Base-by-base conservation (phyloP, 2,888 invertebrate species). In the Drosophila histrio region DNA sequence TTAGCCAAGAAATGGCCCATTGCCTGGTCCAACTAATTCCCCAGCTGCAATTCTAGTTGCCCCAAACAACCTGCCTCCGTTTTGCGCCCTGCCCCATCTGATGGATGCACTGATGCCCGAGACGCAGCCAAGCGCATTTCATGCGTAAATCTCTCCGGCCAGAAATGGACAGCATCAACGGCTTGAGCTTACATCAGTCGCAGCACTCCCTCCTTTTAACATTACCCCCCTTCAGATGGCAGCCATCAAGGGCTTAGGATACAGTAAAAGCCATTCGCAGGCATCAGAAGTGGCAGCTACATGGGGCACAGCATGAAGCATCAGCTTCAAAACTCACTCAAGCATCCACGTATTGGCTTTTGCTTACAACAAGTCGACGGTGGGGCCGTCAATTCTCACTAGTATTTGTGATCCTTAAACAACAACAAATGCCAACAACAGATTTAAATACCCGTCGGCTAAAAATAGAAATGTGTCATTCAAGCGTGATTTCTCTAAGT, bases 71-170 rank as follows among this genome's bases (percentile, higher is more conserved):
- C n/a, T 39, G 22, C 30, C 39, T 28, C 36, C 15, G 19, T 28
- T 19, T 44, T 17, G 6, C 19, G 28, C 19, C 24, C 34, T 15
- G n/a, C 17, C 13, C 7, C 19, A 13, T 21, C 28, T 38, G 58
- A 38, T 41, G 50, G 32, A 22, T 56, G 47, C 71, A 52, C 9
- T 28, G 28, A 28, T 28, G 28, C 28, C 28, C 28, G 28, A 28
- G 28, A 56, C 19, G 46, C 57, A 57, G 53, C 28, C 62, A 38
- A 66, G 59, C 68, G 79, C 74, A 75, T 64, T 74, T 78, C 61
- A 74, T 68, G 79, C 79, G 69, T 64, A 75, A 64, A 57, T 78
- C 75, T 78, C 44, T 44, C 44, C 26, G 39, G 28, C 49, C 57
- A 28, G 57, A 38, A 72, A 46, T 58, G 73, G 74, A 72, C 77